A percentile compares a stretch with the other conserved stretches of the same genome.
phyloP scores from a whole-genome alignment of 2,113 vertebrate genomes.

The Indri indri region DNA sequence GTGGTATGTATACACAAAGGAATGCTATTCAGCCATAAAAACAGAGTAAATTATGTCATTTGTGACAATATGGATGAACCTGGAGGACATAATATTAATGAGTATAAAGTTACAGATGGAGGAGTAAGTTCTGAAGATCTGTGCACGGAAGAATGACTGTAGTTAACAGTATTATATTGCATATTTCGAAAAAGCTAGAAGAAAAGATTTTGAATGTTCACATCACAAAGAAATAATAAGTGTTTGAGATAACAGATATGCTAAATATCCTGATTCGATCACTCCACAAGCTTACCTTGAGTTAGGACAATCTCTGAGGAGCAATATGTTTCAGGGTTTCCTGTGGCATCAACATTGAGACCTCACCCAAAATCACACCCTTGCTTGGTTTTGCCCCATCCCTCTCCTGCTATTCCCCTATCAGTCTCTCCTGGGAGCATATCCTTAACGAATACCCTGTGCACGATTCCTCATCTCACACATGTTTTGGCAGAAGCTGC shows the following conservation, averaged over 20 bases:
- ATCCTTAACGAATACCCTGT: neutral
- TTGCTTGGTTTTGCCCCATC: neutral
- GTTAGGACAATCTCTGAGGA: neutral
- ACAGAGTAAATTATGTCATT: neutral
- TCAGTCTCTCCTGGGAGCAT: neutral
- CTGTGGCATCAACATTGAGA: neutral
- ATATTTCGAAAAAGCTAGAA: neutral
- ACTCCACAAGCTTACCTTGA: neutral
- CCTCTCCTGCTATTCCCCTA: neutral
- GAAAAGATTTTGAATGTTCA: neutral
- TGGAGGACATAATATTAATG: neutral
- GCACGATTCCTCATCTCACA: neutral
- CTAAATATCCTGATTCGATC: neutral
- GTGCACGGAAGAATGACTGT: neutral
- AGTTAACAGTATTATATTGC: neutral
- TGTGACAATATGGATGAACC: neutral
- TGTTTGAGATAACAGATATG: neutral
- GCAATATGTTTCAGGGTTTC: neutral
- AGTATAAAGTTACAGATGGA: neutral
- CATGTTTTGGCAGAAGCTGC: neutral
- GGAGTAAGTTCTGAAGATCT: neutral
- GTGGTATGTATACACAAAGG: neutral
- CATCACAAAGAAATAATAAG: neutral
- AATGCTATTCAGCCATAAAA: neutral
- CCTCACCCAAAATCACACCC: neutral